Percentiles rank a stretch among this genome's conserved stretches.
These are phyloP conservation scores for Scalopus aquaticus DNA, from an alignment of 2,113 vertebrate genomes.

Conservation along the genomic window DNA sequence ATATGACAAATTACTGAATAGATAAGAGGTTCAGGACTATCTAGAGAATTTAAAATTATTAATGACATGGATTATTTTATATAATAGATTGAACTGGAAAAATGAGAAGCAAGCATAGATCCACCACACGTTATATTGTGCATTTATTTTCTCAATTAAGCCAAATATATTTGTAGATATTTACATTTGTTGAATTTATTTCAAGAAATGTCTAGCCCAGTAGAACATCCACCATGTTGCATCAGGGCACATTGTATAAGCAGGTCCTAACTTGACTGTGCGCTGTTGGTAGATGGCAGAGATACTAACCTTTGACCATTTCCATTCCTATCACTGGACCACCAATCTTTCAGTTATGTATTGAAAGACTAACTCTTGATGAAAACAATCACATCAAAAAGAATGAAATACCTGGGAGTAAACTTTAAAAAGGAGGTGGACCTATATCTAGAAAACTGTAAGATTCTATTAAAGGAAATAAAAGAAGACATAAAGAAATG, in stretches of 20 bases:
- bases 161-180: conserved; percentile 4
- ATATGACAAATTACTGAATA: not conserved
- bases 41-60: conserved; percentile 5
- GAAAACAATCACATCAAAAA: too few relatives aligned
- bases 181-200: conserved; percentile 38
- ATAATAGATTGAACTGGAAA: not conserved
- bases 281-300: not conserved
- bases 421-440: too few relatives aligned
- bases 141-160: conserved; percentile 33
- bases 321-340: not conserved
- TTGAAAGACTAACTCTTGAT: not conserved
- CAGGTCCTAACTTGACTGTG: not conserved
- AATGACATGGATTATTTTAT: not conserved
- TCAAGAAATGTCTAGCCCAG: not conserved
- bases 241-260: not conserved
- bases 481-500: too few relatives aligned
- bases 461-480: too few relatives aligned
- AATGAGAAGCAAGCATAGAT: conserved; percentile 21
- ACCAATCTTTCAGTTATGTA: not conserved
- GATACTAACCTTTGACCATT: not conserved
- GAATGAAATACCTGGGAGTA: too few relatives aligned
- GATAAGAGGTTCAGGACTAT: not conserved
- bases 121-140: not conserved
- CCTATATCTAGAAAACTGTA: too few relatives aligned
- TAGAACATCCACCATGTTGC: not conserved